Evolutionary conservation across 2,797 vertebrate genomes (phyloP), one percentile per base, ranked within the genome.

Genomic region (Malacoctenus gilli): DNA sequence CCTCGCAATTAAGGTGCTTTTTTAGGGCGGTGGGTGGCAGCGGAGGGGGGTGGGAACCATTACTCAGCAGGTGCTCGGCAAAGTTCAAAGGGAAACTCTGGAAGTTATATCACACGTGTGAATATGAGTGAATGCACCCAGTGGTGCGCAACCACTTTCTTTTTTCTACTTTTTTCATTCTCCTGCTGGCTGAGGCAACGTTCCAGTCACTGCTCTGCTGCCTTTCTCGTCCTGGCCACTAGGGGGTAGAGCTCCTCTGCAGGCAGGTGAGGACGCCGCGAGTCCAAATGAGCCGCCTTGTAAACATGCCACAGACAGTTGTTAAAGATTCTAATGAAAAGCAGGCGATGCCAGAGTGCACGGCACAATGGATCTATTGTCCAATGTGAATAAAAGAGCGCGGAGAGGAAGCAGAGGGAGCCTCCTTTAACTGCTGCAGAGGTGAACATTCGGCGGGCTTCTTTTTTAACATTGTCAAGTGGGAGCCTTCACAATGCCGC

Each of bases 201-300:
- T 30, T 13, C 34, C 56, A 32, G 52, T 43, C 30, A 39, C 20
- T 31, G 41, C 51, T 36, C 5, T 15, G 28, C 0, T 57, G 76
- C 34, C 48, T 0, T 80, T 22, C 72, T 8, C 5, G 4, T 13
- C 12, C 61, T 3, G 13, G 22, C 84, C 89, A 89, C 88, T 56
- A 81, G 89, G 84, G 80, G 90, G 87, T 83, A 77, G 75, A 80
- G 76, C 68, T 78, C 73, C 39, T 72, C 86, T 83, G 68, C 39
- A 54, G 32, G 36, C 21, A 40, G 52, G 16, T 16, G 14, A 65
- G 59, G 39, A 75, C 70, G 61, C 79, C 49, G 39, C 76, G 60
- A 80, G 76, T 89, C 72, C 43, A 76, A 80, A 83, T 75, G 65
- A 83, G 56, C 14, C 8, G 72, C 68, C 79, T 74, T 79, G 83